phyloP scores from a whole-genome alignment of 2,113 vertebrate species.

The Odocoileus hemionus region DNA sequence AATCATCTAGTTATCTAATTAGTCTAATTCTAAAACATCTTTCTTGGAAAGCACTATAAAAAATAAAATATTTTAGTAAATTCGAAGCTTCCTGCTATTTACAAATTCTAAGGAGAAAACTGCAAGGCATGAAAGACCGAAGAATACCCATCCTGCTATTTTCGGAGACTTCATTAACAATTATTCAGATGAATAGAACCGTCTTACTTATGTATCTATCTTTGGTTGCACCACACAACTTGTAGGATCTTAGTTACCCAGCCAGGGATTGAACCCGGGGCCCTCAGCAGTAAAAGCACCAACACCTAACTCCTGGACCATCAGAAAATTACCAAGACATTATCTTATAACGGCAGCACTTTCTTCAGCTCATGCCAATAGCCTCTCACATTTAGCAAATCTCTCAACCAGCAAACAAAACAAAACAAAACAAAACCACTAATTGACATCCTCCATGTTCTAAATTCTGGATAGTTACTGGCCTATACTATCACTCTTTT shows the following conservation, averaged over 20 bases:
- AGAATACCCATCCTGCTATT: not conserved
- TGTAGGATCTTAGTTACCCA: not conserved
- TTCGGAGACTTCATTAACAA: not conserved
- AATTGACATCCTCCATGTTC: not conserved
- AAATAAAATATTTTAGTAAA: not conserved
- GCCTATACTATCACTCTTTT: not conserved
- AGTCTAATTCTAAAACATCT: not conserved
- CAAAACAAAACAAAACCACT: not conserved
- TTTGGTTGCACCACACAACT: not conserved
- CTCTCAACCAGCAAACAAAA: not conserved
- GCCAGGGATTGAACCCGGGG: fast-evolving
- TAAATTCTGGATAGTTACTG: not conserved
- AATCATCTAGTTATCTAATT: not conserved
- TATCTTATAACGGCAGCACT: not conserved
- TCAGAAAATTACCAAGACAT: not conserved
- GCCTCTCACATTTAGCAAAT: not conserved
- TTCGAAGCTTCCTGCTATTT: not conserved
- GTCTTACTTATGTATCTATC: not conserved
- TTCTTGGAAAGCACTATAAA: slow-evolving; percentile 14
- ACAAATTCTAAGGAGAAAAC: not conserved
- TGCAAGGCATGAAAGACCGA: not conserved
- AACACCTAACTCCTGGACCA: not conserved
- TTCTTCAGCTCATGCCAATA: not conserved
- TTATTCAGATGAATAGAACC: not conserved
- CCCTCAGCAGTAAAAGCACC: not conserved